Evolutionary conservation across 2,888 invertebrate genomes (phyloP).

Genomic region (Eumerus sabulonum): DNA sequence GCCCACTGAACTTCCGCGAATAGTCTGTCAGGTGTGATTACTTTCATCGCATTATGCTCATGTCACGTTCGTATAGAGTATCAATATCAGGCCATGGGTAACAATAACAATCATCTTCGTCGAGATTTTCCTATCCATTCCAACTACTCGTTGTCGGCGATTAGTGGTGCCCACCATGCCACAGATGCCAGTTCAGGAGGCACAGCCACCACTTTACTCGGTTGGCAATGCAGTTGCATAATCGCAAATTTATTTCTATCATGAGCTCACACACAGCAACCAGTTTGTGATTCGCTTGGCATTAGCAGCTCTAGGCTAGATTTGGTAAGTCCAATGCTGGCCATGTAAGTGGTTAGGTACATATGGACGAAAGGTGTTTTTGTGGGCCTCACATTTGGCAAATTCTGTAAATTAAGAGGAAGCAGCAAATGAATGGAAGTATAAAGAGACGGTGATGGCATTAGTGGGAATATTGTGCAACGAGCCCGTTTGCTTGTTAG

Average conservation of each 20-base stretch:
- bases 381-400: slow-evolving; percentile 47
- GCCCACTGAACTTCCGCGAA: too few species aligned
- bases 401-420: slow-evolving; percentile 65
- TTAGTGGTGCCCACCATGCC: slow-evolving; percentile 7
- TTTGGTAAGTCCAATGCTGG: slow-evolving; percentile 52
- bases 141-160: slow-evolving; percentile 10
- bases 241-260: slow-evolving; percentile 54
- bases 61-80: slow-evolving; percentile 3
- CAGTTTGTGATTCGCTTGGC: slow-evolving; percentile 38
- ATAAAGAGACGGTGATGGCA: slow-evolving; percentile 16
- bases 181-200: slow-evolving; percentile 26
- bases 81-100: slow-evolving; percentile 56
- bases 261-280: slow-evolving; percentile 48
- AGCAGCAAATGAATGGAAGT: slow-evolving; percentile 19
- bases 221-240: slow-evolving; percentile 55
- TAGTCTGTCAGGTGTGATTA: too few species aligned
- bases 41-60: too few species aligned
- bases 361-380: slow-evolving; percentile 42
- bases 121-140: slow-evolving; percentile 16
- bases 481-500: slow-evolving; percentile 40
- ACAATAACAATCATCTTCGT: slow-evolving; percentile 47
- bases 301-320: slow-evolving; percentile 52
- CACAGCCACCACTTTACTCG: slow-evolving; percentile 26
- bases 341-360: slow-evolving; percentile 28
- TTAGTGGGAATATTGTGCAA: slow-evolving; percentile 54